Evolutionary conservation across 1,140 invertebrate species (phyloP).

Genomic region (Papilio polytes): DNA sequence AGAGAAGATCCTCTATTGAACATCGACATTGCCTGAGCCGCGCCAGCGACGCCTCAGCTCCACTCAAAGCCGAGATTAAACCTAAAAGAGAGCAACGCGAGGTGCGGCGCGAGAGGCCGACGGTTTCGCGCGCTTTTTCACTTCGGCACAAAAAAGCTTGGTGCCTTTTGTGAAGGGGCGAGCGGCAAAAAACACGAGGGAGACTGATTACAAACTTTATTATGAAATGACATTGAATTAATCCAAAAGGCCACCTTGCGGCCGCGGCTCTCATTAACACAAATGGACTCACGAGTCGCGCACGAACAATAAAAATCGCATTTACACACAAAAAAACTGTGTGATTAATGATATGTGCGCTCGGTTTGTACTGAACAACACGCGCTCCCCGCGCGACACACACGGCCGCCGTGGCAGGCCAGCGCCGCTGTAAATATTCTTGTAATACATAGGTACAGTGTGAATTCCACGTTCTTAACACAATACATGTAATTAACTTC

Average conservation of each 20-base stretch:
- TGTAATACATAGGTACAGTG: not conserved
- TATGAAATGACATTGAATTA: constrained; percentile 77
- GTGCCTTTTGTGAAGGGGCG: constrained; percentile 45
- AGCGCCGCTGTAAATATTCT: not conserved
- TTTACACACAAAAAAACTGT: constrained; percentile 74
- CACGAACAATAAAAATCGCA: constrained; percentile 79
- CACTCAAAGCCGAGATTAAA: constrained; percentile 34
- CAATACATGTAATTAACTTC: no score
- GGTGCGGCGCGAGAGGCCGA: constrained; percentile 44
- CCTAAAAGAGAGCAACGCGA: constrained; percentile 36
- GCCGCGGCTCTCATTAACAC: constrained; percentile 74
- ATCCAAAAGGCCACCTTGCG: constrained; percentile 74
- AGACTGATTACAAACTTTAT: constrained; percentile 60
- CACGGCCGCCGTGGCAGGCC: constrained; percentile 42
- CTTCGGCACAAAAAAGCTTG: constrained; percentile 41
- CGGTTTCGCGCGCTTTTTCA: constrained; percentile 54
- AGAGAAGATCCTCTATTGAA: not conserved
- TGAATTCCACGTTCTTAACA: not conserved
- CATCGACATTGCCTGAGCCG: not conserved
- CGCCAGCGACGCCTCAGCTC: not conserved
- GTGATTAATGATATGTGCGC: constrained; percentile 75
- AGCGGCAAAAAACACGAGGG: constrained; percentile 53
- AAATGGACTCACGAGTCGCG: constrained; percentile 73
- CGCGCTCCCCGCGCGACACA: constrained; percentile 44
- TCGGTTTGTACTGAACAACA: constrained; percentile 51